Conservation (phyloP, 1,140 invertebrate species). For the Laupala kohalensis region DNA sequence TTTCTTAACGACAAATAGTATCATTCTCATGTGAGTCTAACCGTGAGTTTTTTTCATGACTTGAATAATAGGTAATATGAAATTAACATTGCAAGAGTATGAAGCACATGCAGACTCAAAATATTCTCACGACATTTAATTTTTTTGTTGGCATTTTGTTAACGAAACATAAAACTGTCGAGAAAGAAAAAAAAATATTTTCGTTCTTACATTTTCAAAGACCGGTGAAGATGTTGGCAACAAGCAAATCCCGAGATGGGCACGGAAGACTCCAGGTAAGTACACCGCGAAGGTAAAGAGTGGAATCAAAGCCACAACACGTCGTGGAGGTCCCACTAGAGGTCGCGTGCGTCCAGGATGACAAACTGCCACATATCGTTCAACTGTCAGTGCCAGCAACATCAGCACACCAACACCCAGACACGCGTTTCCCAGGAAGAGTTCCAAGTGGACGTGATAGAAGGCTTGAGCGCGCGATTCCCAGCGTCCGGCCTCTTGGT, state of each 20-base stretch:
- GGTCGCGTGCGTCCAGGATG: slow-evolving; percentile 51
- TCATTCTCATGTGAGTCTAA: no score
- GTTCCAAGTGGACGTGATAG: slow-evolving; percentile 58
- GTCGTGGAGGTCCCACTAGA: slow-evolving; percentile 40
- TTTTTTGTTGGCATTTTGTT: no score
- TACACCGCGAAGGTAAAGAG: slow-evolving; percentile 48
- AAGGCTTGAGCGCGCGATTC: slow-evolving; percentile 47
- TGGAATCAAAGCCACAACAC: slow-evolving; percentile 46
- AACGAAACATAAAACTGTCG: no score
- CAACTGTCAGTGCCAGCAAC: slow-evolving; percentile 63
- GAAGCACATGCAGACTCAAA: no score
- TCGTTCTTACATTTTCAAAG: no score
- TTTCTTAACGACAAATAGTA: no score
- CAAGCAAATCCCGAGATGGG: slow-evolving; percentile 45
- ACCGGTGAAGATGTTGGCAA: no score
- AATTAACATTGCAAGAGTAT: no score
- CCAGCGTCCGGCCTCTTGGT: slow-evolving; percentile 49
- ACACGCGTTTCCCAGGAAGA: slow-evolving; percentile 60
- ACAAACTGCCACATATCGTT: slow-evolving; percentile 69
- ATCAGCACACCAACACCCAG: slow-evolving; percentile 62
- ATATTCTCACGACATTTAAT: no score
- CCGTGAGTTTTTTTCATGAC: no score
- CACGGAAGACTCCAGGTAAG: slow-evolving; percentile 46
- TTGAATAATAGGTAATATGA: no score
- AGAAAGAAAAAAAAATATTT: no score